Evolutionary conservation across 1,140 invertebrate genomes (phyloP), one percentile per base, ranked within the genome.

Genomic region (Antheraea mylitta): DNA sequence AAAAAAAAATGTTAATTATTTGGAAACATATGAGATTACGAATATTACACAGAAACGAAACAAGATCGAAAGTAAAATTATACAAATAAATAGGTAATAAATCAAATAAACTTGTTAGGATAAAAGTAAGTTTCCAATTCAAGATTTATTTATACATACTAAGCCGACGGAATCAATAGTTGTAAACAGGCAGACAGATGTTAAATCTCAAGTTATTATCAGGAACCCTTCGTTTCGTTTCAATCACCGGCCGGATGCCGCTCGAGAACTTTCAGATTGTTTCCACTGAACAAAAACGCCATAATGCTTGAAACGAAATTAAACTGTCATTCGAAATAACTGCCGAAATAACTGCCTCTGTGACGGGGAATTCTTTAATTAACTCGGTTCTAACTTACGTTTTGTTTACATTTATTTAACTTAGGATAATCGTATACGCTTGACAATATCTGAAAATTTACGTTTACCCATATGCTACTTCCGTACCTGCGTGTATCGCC

Each of bases 181-280:
- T 22, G 18, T 60, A 60, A 60, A 22, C 59, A 60, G 18, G 18
- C 59, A 60, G 22, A 60, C 59, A 60, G 59, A 60, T 60, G 59
- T 30, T 53, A 60, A 19, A 60, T 53, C 45, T 60, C 59, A 60
- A 11, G 18, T 30, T 30, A 60, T 53, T 30, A 60, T 60, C 59
- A 22, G 59, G 59, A 60, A 60, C 7, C 59, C 59, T 7, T 16
- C 45, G 45, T 53, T 53, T 53, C 45, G 45, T 53, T 11, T 60
- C 59, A 19, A 30, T 60, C 59, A 30, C 18, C 59, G 59, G 18
- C 59, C 59, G 59, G 59, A 60, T 60, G 59, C 59, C 59, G 59
- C 18, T 22, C 9, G 16, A 30, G 22, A 19, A 22, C 59, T 19
- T 10, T 60, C 10, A 22, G 18, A 60, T 61, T 53, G 45, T 53